phyloP scores from a whole-genome alignment of 2,888 invertebrate species.

The Geophilus truncorum region DNA sequence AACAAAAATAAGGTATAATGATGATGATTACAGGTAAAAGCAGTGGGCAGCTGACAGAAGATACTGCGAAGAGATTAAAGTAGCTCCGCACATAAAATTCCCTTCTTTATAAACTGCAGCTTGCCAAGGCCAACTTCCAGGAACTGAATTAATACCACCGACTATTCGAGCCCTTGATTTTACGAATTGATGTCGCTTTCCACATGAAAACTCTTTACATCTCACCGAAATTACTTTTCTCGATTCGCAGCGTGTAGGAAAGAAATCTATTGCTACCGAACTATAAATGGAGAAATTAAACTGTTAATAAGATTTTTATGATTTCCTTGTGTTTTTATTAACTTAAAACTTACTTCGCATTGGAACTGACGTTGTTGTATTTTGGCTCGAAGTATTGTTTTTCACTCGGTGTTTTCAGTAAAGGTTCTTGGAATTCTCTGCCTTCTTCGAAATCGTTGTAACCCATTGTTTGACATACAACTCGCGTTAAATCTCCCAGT shows the following conservation, averaged over 20 bases:
- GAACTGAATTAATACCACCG: constrained; percentile 68
- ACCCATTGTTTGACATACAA: constrained; percentile 28
- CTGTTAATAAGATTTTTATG: not conserved
- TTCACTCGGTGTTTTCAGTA: not conserved
- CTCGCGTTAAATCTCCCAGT: constrained; percentile 10
- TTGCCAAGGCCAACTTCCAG: constrained; percentile 80
- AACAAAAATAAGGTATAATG: not conserved
- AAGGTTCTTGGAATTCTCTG: constrained; percentile 4
- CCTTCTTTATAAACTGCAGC: constrained; percentile 79
- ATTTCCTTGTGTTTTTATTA: not conserved
- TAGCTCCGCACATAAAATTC: constrained; percentile 76
- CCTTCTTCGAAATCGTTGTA: constrained; percentile 30
- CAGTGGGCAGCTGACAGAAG: constrained; percentile 75
- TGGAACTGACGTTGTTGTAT: constrained; percentile 10
- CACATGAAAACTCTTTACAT: constrained; percentile 54
- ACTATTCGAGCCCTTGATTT: constrained; percentile 59
- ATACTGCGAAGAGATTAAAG: constrained; percentile 65
- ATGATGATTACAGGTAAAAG: constrained; percentile 69
- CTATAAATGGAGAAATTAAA: too few relatives aligned
- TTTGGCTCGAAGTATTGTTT: not conserved
- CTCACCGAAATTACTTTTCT: constrained; percentile 63
- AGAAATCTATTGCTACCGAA: constrained; percentile 51
- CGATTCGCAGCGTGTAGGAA: constrained; percentile 58
- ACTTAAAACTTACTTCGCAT: not conserved
- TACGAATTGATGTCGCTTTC: constrained; percentile 29